A percentile compares a stretch with the other conserved stretches of the same genome.
phyloP scores from a whole-genome alignment of 2,888 invertebrate genomes.

The Zygaena filipendulae region DNA sequence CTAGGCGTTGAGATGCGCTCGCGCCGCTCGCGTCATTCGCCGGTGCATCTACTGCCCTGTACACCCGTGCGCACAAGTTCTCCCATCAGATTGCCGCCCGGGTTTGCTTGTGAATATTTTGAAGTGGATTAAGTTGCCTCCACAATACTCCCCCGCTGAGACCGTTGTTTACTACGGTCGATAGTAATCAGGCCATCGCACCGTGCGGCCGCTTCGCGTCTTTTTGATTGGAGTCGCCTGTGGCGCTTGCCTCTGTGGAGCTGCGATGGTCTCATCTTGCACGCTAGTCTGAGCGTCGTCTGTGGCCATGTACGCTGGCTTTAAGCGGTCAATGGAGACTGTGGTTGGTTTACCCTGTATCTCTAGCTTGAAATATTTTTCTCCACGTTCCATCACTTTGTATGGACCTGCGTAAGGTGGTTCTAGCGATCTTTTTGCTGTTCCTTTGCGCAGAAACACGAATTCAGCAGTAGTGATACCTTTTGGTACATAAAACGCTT shows the following conservation, averaged over 20 bases:
- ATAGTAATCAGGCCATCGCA: conserved; percentile 1
- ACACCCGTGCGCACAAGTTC: too few relatives aligned
- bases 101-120: too few relatives aligned
- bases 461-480: too few relatives aligned
- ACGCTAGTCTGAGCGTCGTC: conserved; percentile 1
- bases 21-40: too few relatives aligned
- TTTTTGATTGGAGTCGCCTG: background rate
- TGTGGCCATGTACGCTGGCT: conserved; percentile 11
- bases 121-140: too few relatives aligned
- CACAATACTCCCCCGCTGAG: too few relatives aligned
- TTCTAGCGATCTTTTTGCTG: conserved; percentile 8
- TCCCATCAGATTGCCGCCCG: too few relatives aligned
- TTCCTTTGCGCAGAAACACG: too few relatives aligned
- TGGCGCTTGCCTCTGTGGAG: background rate
- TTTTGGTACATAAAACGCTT: too few relatives aligned
- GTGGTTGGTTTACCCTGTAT: conserved; percentile 1
- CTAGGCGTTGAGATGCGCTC: too few relatives aligned
- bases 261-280: conserved; percentile 1
- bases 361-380: conserved; percentile 8
- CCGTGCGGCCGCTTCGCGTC: conserved; percentile 1
- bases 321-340: conserved; percentile 12
- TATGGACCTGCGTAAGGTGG: conserved; percentile 9
- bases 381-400: conserved; percentile 6
- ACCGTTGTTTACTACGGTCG: background rate
- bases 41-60: too few relatives aligned